Base-by-base conservation (phyloP, 1,140 invertebrate genomes). In the Fopius arisanus region DNA sequence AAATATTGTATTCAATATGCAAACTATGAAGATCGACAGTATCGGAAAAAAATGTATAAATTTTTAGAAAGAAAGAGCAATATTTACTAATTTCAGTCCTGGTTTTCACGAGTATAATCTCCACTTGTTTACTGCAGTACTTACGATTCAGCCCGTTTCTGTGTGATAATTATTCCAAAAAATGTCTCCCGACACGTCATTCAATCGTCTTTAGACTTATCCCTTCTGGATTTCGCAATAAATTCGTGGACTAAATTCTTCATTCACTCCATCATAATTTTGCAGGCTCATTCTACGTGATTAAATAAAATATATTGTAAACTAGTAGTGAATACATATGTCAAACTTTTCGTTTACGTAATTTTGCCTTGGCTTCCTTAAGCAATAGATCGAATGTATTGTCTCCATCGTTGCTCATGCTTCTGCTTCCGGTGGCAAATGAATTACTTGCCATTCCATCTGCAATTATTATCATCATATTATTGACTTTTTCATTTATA, bases 311-410 rank as follows among this genome's bases (percentile, higher is more conserved):
- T 54, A 14, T 48, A 26, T 74, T 75, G 75, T 65, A 81, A 83
- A 84, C 76, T 80, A 85, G 70, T 78, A 83, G 75, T 66, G 66
- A 80, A 73, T 83, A 84, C 81, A 62, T 82, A 73, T 84, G 83
- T 86, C 83, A 86, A 83, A 80, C 81, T 74, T 83, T 86, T 72
- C 86, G 79, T 77, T 88, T 87, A 19, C 79, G 81, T 43, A 88
- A 72, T 71, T 85, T 85, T 9, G 86, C 87, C 80, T 88, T 81
- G 28, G 85, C 86, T 81, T 88, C 83, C 66, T 87, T 82, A 26
- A 89, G 71, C 31, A 89, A 69, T 14, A 81, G 69, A 72, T 89
- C 88, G 71, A 89, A 89, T 19, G 84, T 83, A 10, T 87, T 81
- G 54, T 85, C 81, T 62, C 82, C 78, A 6, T 78, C 73, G 28